phyloP scores from a whole-genome alignment of 2,797 vertebrate species.

The Sebastes vulpes region DNA sequence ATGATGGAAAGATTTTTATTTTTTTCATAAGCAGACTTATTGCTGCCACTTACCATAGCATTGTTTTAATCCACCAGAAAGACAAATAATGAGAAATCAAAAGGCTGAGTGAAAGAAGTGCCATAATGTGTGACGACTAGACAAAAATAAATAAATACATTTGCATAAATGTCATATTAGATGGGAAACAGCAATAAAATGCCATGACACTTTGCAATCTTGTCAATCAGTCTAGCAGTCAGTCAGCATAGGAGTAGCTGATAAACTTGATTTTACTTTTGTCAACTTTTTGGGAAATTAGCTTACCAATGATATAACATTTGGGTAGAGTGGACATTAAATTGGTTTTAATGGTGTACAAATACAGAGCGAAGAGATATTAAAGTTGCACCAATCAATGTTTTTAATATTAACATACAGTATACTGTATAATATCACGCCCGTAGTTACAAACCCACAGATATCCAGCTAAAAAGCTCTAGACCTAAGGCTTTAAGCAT shows the following conservation, averaged over 20 bases:
- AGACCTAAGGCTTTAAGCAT: background rate
- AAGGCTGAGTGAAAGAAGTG: background rate
- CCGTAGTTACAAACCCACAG: too few relatives aligned
- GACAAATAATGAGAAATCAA: background rate
- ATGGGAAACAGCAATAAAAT: conserved; percentile 2
- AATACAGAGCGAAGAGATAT: background rate
- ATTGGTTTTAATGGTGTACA: background rate
- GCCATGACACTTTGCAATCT: background rate
- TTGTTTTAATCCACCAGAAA: background rate
- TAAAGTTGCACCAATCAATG: too few relatives aligned
- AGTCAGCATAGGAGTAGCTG: background rate
- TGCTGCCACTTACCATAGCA: background rate
- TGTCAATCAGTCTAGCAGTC: background rate
- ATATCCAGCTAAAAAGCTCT: background rate
- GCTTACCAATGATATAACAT: background rate
- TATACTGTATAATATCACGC: too few relatives aligned
- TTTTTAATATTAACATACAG: too few relatives aligned
- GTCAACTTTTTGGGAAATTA: background rate
- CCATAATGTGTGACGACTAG: background rate
- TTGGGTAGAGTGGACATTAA: background rate
- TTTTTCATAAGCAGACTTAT: background rate
- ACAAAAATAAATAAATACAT: background rate
- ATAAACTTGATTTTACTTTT: background rate
- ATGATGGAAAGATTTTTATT: background rate
- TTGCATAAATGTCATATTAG: background rate